phyloP scores from a whole-genome alignment of 2,797 vertebrate genomes.

The Lycodopsis pacificus region DNA sequence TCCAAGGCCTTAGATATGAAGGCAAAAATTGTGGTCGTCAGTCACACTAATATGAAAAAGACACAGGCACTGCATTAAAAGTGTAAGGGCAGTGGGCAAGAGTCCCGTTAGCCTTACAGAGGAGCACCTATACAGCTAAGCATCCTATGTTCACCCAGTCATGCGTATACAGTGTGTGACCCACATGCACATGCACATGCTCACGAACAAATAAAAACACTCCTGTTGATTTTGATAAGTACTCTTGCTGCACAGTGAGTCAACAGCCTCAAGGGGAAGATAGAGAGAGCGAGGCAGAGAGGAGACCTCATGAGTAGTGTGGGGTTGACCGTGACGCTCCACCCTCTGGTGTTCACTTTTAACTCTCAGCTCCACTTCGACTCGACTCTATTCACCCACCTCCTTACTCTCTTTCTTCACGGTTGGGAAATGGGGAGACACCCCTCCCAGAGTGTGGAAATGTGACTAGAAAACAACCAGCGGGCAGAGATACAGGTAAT shows the following conservation, averaged over 20 bases:
- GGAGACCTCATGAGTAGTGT: constrained; percentile 34
- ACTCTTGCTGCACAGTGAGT: constrained; percentile 43
- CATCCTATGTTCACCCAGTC: background rate
- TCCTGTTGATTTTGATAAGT: constrained; percentile 52
- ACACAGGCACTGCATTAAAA: background rate
- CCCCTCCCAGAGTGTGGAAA: constrained; percentile 59
- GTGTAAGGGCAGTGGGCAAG: background rate
- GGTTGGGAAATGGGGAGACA: constrained; percentile 28
- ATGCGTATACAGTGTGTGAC: constrained; percentile 12
- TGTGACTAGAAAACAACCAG: constrained; percentile 70
- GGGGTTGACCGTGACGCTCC: constrained; percentile 55
- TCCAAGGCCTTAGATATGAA: background rate
- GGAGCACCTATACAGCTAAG: background rate
- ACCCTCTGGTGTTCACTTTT: constrained; percentile 70
- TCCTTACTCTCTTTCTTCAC: constrained; percentile 45
- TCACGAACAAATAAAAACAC: constrained; percentile 20
- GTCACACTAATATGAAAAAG: constrained; percentile 4
- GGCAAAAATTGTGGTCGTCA: background rate
- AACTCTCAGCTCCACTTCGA: constrained; percentile 60
- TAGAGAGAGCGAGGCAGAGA: constrained; percentile 26
- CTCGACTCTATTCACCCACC: constrained; percentile 41
- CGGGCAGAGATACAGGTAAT: constrained; percentile 65
- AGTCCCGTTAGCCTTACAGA: background rate
- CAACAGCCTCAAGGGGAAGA: constrained; percentile 49
- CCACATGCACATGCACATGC: constrained; percentile 10